Percentiles rank a stretch among this genome's conserved stretches.
phyloP scores from a whole-genome alignment of 2,113 vertebrate genomes.

The Climacteris rufus region DNA sequence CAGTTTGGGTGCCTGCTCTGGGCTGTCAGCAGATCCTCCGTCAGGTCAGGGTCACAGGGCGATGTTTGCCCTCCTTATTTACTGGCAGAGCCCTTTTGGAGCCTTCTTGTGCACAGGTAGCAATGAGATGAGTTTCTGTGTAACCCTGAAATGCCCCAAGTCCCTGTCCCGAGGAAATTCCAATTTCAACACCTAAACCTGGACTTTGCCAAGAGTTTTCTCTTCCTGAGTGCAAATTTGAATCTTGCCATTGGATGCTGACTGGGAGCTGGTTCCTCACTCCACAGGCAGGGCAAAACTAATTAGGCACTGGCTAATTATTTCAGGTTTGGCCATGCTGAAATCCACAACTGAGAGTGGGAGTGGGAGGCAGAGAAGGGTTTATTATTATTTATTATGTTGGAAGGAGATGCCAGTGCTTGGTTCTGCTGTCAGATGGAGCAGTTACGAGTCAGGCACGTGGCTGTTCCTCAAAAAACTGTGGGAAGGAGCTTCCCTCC shows the following conservation, averaged over 20 bases:
- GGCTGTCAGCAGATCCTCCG: accelerated
- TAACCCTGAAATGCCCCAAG: background rate
- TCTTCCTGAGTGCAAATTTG: background rate
- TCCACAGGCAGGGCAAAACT: background rate
- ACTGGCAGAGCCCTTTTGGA: background rate
- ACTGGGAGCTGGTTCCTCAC: background rate
- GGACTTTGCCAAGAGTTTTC: background rate
- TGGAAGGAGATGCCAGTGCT: accelerated
- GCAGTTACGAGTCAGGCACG: accelerated
- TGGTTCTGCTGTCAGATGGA: accelerated
- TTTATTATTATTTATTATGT: background rate
- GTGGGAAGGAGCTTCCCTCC: accelerated
- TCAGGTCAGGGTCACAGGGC: accelerated
- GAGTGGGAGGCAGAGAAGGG: accelerated
- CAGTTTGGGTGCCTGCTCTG: accelerated
- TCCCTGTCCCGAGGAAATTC: background rate
- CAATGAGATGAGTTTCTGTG: background rate
- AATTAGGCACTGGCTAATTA: background rate
- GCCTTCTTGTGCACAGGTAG: accelerated
- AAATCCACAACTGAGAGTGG: accelerated
- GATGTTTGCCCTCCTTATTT: background rate
- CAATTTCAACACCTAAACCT: background rate
- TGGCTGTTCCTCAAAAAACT: background rate
- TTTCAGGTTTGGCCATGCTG: background rate
- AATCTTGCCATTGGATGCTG: background rate